These are phyloP conservation scores for Himalopsyche kuldschensis DNA, from an alignment of 2,888 invertebrate genomes.

Conservation along the genomic window DNA sequence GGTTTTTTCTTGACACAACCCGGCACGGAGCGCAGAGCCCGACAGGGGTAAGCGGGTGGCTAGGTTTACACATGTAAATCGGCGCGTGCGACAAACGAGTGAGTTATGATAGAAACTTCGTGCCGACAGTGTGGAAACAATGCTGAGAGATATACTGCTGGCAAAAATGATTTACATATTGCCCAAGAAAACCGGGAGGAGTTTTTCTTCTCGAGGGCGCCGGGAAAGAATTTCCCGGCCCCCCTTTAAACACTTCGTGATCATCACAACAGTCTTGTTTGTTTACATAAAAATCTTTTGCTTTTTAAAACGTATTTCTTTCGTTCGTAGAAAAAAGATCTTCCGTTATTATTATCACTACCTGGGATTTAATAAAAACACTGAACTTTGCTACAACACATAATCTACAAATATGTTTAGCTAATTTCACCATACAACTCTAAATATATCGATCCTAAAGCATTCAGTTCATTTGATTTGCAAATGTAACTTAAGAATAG, in stretches of 20 bases:
- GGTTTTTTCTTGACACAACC: slow-evolving; percentile 9
- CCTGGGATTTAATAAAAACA: too few relatives aligned
- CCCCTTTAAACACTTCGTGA: background rate
- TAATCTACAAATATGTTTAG: too few relatives aligned
- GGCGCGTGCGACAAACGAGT: slow-evolving; percentile 38
- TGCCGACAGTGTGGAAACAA: slow-evolving; percentile 39
- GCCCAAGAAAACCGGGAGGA: slow-evolving; percentile 25
- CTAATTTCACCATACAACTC: too few relatives aligned
- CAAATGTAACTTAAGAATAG: too few relatives aligned
- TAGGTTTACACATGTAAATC: slow-evolving; percentile 38
- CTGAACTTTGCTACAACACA: too few relatives aligned
- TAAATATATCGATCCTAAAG: too few relatives aligned
- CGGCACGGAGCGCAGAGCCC: slow-evolving; percentile 4
- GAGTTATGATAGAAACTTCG: slow-evolving; percentile 39
- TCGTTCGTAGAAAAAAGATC: too few relatives aligned
- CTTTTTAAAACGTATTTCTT: background rate
- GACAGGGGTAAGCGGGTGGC: background rate
- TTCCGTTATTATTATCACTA: too few relatives aligned
- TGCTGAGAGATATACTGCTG: slow-evolving; percentile 35
- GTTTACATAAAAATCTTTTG: background rate
- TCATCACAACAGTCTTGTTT: background rate
- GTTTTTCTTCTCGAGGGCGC: slow-evolving; percentile 3
- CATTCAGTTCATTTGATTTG: too few relatives aligned
- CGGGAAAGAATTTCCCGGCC: background rate
- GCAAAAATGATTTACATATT: slow-evolving; percentile 38